Percentiles rank a stretch among this genome's conserved stretches.
These are phyloP conservation scores for Stictonetta naevosa DNA, from an alignment of 2,113 vertebrate genomes.

Conservation along the genomic window DNA sequence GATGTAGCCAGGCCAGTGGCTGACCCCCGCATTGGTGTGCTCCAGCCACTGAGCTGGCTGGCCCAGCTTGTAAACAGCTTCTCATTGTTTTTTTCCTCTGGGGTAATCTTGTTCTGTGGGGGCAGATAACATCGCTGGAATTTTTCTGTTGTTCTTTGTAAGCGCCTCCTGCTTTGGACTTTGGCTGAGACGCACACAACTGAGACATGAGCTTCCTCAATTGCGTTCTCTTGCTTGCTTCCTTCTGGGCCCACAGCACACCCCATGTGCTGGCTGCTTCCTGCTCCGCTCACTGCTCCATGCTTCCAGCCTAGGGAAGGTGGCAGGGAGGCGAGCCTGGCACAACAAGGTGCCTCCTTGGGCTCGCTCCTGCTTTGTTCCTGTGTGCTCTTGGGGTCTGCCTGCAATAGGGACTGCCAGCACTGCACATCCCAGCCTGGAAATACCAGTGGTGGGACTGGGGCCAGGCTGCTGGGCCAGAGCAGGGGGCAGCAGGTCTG, in stretches of 20 bases:
- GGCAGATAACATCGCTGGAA: conserved; percentile 66
- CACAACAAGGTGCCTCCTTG: not conserved
- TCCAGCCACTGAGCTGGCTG: not conserved
- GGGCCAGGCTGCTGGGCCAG: not conserved
- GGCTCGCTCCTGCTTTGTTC: not conserved
- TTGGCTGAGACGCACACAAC: not conserved
- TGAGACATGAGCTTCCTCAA: conserved; percentile 45
- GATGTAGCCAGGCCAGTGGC: not conserved
- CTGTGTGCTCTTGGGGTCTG: not conserved
- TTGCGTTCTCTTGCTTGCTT: conserved; percentile 57
- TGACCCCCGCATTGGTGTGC: not conserved
- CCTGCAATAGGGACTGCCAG: not conserved
- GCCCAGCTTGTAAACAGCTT: conserved; percentile 48
- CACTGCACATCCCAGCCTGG: not conserved
- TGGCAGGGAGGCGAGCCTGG: not conserved
- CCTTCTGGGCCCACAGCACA: not conserved
- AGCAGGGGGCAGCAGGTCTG: not conserved
- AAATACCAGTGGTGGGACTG: not conserved
- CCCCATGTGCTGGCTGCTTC: not conserved
- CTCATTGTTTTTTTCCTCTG: not conserved
- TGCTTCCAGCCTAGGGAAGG: not conserved
- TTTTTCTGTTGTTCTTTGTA: conserved; percentile 62
- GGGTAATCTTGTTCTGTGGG: conserved; percentile 34
- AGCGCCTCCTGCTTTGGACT: conserved; percentile 40
- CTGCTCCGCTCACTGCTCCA: not conserved